These are phyloP conservation scores for Caenorhabditis sp. DNA, from an alignment of 2,888 invertebrate genomes.

Conservation along the genomic window DNA sequence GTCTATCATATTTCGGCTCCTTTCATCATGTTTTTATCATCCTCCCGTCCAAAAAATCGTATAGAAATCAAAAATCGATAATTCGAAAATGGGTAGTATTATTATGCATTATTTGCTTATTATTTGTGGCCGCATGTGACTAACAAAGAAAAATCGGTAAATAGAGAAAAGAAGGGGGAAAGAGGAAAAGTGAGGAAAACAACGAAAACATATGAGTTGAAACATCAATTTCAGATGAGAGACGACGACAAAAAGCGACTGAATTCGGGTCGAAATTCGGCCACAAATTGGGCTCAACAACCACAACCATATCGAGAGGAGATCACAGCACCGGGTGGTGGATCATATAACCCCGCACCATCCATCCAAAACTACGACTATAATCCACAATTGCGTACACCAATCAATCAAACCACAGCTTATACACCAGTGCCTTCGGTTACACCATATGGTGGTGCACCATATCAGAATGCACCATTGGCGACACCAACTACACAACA, in stretches of 20 bases:
- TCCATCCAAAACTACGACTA: conserved; percentile 37
- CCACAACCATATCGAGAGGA: conserved; percentile 21
- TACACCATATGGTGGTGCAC: conserved; percentile 22
- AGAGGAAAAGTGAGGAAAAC: not conserved
- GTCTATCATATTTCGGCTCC: too few relatives aligned
- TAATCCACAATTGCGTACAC: conserved; percentile 13
- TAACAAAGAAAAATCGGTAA: conserved; percentile 1
- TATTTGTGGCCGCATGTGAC: not conserved
- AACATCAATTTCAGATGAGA: conserved; percentile 45
- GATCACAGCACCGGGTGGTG: not conserved
- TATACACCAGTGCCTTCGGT: conserved; percentile 38
- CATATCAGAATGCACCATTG: conserved; percentile 36
- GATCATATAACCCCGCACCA: conserved; percentile 40
- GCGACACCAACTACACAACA: conserved; percentile 48
- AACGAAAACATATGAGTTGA: too few relatives aligned
- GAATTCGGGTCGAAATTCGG: conserved; percentile 43
- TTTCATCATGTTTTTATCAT: not conserved
- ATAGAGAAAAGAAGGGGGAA: not conserved
- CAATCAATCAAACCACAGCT: conserved; percentile 19
- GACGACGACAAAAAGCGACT: conserved; percentile 45
- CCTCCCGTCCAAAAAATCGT: not conserved
- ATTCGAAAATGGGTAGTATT: not conserved
- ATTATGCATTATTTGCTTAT: not conserved
- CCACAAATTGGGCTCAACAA: conserved; percentile 36
- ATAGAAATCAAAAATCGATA: not conserved